Conservation (phyloP, 2,797 vertebrate genomes). For the Cercopithecus neglectus region DNA sequence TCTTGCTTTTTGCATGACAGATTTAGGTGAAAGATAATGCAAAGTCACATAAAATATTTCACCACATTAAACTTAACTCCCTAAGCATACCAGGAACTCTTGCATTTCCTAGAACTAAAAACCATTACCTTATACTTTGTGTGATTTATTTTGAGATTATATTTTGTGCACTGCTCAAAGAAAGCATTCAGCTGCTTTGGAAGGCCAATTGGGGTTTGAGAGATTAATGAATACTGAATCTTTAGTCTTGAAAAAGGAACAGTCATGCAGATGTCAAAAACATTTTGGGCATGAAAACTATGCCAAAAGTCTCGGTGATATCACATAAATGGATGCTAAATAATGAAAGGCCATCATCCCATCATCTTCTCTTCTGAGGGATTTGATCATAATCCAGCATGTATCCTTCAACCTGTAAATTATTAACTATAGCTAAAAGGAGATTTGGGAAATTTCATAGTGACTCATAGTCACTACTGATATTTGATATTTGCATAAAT, state of each 20-base stretch:
- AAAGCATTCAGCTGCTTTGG: slow-evolving; percentile 63
- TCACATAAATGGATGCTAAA: slow-evolving; percentile 59
- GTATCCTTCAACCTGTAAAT: slow-evolving; percentile 59
- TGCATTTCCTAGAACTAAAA: slow-evolving; percentile 71
- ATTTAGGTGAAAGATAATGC: slow-evolving; percentile 67
- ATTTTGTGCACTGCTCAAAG: slow-evolving; percentile 66
- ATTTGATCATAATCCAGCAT: slow-evolving; percentile 56
- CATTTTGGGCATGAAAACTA: slow-evolving; percentile 58
- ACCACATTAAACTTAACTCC: slow-evolving; percentile 63
- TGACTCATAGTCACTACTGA: slow-evolving; percentile 36
- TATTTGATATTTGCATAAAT: slow-evolving; percentile 62
- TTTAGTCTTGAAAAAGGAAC: slow-evolving; percentile 46
- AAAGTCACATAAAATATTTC: slow-evolving; percentile 68
- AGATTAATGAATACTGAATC: slow-evolving; percentile 73
- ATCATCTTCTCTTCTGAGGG: slow-evolving; percentile 33
- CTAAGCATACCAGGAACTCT: slow-evolving; percentile 62
- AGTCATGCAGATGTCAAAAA: slow-evolving; percentile 72
- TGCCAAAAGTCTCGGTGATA: slow-evolving; percentile 50
- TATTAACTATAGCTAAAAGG: slow-evolving; percentile 63
- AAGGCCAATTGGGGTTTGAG: slow-evolving; percentile 46
- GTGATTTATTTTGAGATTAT: slow-evolving; percentile 75
- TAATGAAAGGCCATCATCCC: slow-evolving; percentile 29
- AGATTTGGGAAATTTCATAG: slow-evolving; percentile 49
- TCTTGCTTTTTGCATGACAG: slow-evolving; percentile 47
- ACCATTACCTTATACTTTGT: slow-evolving; percentile 62